phyloP scores from a whole-genome alignment of 2,797 vertebrate genomes.

The Chaetophractus vellerosus region DNA sequence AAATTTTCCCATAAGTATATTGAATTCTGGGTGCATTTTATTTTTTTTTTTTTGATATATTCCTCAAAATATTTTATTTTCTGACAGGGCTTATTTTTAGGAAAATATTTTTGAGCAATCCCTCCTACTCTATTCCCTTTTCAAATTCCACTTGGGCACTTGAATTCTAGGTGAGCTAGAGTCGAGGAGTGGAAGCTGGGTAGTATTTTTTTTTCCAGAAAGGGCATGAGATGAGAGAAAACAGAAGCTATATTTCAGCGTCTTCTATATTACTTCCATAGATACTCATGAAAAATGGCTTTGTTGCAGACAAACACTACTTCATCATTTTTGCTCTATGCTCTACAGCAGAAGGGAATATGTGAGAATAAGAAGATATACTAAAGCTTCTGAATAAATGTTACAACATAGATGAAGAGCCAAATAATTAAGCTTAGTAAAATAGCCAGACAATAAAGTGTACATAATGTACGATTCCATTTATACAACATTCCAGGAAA shows the following conservation, averaged over 20 bases:
- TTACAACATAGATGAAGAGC: background rate
- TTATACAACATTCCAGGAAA: background rate
- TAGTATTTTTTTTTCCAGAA: background rate
- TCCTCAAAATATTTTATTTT: background rate
- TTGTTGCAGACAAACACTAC: background rate
- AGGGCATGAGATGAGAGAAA: background rate
- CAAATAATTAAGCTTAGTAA: background rate
- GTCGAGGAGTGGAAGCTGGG: background rate
- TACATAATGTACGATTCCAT: background rate
- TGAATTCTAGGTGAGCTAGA: background rate
- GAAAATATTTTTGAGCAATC: slow-evolving; percentile 1
- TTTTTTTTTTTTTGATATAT: background rate
- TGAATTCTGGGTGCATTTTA: background rate
- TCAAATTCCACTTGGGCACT: background rate
- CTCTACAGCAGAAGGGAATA: background rate
- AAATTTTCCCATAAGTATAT: background rate
- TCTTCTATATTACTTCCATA: background rate
- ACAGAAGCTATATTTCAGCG: background rate
- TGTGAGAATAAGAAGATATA: background rate
- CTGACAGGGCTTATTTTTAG: background rate
- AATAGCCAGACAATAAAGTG: background rate
- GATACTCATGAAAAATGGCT: background rate
- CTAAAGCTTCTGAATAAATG: background rate
- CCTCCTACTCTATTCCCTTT: background rate
- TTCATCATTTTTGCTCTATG: background rate